Evolutionary conservation across 2,113 vertebrate species (phyloP), one percentile per base, ranked within the genome.

Genomic region (Nanorana parkeri): DNA sequence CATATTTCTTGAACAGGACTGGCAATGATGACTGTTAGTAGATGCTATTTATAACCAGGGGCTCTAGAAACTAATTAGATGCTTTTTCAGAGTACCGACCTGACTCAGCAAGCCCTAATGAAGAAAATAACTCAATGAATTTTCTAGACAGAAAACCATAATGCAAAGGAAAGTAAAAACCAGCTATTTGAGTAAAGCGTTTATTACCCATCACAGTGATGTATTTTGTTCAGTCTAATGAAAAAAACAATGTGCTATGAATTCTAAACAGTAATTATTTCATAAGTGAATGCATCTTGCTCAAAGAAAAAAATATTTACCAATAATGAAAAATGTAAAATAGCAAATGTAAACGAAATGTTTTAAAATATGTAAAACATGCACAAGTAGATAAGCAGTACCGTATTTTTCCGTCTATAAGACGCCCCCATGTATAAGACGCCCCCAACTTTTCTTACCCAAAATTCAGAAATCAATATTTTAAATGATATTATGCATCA

Each of bases 21-120:
- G 79, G 79, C 78, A 86, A 86, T 87, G 88, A 86, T 83, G 83
- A 85, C 84, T 88, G 77, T 74, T 90, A 84, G 66, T 87, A 58
- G 78, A 77, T 83, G 68, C 26, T 87, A 85, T 87, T 89, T 92
- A 88, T 87, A 88, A 87, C 84, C 83, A 83, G 26, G 76, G 52
- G 26, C 81, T 88, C 71, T 83, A 87, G 80, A 92, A 90, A 86
- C 89, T 89, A 66, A 86, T 91, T 86, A 76, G 52, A 76, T 60
- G 80, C 83, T 91, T 90, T 87, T 81, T 56, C 79, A 72, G 58
- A 80, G 36, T 63, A 82, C 0, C 1, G 83, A 63, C 11, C 61
- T 82, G 80, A 82, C 71, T 82, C 80, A 76, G 80, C 72, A 66
- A 20, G 71, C 64, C 64, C 29, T 85, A 80, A 77, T 68, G 76